Percentiles rank a stretch among this genome's conserved stretches.
Conservation (phyloP, 2,113 vertebrate species). For the Galeopterus variegatus region DNA sequence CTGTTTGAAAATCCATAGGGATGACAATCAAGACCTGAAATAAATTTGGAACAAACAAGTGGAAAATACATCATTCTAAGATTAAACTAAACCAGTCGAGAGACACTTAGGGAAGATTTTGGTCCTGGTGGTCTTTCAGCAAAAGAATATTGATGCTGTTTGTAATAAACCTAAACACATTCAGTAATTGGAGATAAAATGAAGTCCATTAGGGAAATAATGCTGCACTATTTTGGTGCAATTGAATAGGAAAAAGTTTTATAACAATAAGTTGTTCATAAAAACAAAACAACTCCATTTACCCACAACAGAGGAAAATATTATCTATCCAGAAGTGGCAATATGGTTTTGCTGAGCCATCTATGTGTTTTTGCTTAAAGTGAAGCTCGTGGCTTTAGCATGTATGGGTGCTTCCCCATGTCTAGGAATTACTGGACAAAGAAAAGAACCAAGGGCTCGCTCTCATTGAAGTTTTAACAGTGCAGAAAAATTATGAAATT, state of each 20-base stretch:
- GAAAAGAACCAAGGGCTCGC: neutral
- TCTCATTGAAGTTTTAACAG: neutral
- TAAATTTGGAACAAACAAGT: neutral
- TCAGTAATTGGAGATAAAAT: constrained; percentile 39
- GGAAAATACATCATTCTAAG: neutral
- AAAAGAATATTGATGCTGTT: neutral
- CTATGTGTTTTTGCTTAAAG: neutral
- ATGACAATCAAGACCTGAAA: constrained; percentile 34
- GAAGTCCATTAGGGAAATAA: neutral
- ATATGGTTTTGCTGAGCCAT: neutral
- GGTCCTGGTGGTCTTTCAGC: neutral
- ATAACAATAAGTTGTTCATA: neutral
- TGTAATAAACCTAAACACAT: constrained; percentile 25
- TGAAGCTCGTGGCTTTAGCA: neutral
- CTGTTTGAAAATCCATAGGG: neutral
- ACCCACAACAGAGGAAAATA: neutral
- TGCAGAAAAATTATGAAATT: neutral
- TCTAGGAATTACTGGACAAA: neutral
- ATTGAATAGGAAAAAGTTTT: neutral
- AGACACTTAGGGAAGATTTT: neutral
- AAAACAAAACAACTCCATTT: neutral
- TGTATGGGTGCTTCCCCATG: neutral
- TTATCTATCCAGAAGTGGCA: neutral
- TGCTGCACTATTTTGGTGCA: neutral
- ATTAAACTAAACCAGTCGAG: neutral